phyloP scores from a whole-genome alignment of 2,888 invertebrate genomes.

The Acleris literana region DNA sequence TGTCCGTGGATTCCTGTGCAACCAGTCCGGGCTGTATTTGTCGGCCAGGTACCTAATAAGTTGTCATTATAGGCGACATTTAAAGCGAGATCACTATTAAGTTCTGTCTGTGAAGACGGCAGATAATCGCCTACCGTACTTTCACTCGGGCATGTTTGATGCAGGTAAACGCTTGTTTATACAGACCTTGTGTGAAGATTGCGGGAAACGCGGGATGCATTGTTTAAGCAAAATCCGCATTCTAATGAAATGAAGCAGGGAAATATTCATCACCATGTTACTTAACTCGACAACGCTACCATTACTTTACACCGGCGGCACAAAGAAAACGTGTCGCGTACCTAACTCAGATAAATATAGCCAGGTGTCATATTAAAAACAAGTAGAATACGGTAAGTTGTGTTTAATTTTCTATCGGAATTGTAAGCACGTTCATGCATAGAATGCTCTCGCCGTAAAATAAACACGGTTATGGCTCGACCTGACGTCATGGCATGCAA shows the following conservation, averaged over 20 bases:
- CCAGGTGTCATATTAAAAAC: neutral
- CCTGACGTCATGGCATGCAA: slow-evolving; percentile 20
- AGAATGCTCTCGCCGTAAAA: too few species aligned
- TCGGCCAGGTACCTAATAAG: slow-evolving; percentile 26
- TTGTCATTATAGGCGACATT: slow-evolving; percentile 33
- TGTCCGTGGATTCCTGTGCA: slow-evolving; percentile 16
- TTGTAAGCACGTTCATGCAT: too few species aligned
- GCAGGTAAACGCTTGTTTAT: slow-evolving; percentile 53
- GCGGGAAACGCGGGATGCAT: slow-evolving; percentile 62
- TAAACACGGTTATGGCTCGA: neutral
- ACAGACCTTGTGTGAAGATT: slow-evolving; percentile 56
- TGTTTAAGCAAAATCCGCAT: slow-evolving; percentile 62
- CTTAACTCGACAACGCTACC: slow-evolving; percentile 22
- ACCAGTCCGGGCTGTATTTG: slow-evolving; percentile 28
- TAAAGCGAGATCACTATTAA: slow-evolving; percentile 32
- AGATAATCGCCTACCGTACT: slow-evolving; percentile 44
- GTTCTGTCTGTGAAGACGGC: slow-evolving; percentile 32
- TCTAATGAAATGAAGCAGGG: slow-evolving; percentile 56
- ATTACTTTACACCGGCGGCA: neutral
- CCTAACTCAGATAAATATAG: too few species aligned
- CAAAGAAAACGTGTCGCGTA: too few species aligned
- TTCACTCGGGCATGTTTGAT: slow-evolving; percentile 59
- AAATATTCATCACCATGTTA: slow-evolving; percentile 38
- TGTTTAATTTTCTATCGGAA: too few species aligned
- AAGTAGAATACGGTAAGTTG: neutral